These are phyloP conservation scores for Kuschelorhynchus macadamiae DNA, from an alignment of 2,888 invertebrate species.

Conservation along the genomic window DNA sequence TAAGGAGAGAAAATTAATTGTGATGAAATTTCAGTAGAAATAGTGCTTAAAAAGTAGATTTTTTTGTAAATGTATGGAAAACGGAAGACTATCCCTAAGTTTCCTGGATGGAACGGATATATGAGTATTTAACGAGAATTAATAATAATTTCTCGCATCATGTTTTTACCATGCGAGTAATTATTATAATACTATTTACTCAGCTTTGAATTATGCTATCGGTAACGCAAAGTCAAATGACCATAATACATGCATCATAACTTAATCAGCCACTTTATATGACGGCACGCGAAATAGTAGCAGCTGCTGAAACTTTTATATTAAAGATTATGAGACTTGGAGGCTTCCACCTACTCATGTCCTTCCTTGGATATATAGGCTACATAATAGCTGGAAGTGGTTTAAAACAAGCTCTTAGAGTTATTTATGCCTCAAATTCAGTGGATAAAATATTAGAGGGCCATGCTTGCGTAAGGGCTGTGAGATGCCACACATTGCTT, in stretches of 20 bases:
- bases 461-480: constrained; percentile 52
- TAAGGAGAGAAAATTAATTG: constrained; percentile 45
- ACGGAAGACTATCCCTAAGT: background rate
- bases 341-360: constrained; percentile 53
- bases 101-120: background rate
- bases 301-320: background rate
- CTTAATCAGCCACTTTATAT: constrained; percentile 4
- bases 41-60: background rate
- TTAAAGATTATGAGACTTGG: constrained; percentile 58
- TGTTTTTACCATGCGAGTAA: background rate
- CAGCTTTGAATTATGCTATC: background rate
- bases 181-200: background rate
- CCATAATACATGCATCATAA: background rate
- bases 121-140: background rate
- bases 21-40: constrained; percentile 5
- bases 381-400: constrained; percentile 54
- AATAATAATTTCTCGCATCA: background rate
- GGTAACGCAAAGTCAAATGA: background rate
- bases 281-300: constrained; percentile 2
- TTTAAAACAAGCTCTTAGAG: constrained; percentile 52
- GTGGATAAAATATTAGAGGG: constrained; percentile 61
- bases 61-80: background rate
- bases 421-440: constrained; percentile 54
- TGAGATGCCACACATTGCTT: background rate
- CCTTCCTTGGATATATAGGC: constrained; percentile 44